Base-by-base conservation (phyloP, 2,797 vertebrate genomes). In the Neosalanx taihuensis region DNA sequence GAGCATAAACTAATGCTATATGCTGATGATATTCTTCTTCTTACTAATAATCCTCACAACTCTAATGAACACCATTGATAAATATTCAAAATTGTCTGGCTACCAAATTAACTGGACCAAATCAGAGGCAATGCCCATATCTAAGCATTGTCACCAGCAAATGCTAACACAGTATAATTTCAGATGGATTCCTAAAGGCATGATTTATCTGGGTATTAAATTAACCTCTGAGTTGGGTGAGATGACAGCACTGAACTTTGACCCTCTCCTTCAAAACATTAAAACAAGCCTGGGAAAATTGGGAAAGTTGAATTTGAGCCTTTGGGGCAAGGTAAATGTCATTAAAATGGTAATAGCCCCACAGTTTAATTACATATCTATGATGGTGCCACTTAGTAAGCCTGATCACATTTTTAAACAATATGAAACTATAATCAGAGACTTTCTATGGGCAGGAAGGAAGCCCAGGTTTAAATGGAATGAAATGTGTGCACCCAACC, bases 321-420 rank as follows among this genome's bases (percentile, higher is more conserved):
- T 77, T 31, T 74, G 57, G 72, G 61, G 37, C 1, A 80, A 76
- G n/a, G 51, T 74, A 2, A 65, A 72, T 64, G 57, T 76, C 20
- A 73, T 77, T 17, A 74, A 74, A 61, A 76, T 76, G 64, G 33
- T 66, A 9, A 30, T 67, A 7, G 56, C 56, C 5, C 69, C 51
- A 18, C 62, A 75, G n/a, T 70, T 71, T 9, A 75, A 70, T 56
- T 70, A 63, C 61, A 5, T 64, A 9, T 20, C 31, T 18, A 66
- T 33, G 64, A 75, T 71, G 73, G 12, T 65, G 2, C 68, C 67
- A 20, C 5, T 69, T 18, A 59, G 12, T 30, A 41, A 64, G n/a
- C 31, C 72, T 1, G 13, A 49, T n/a, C n/a, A n/a, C 5, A 5
- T 57, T 6, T 67, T 61, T 18, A 15, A 13, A 26, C 63, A 59